Conservation (phyloP, 2,888 invertebrate species). For the Bruchidius siliquastri region DNA sequence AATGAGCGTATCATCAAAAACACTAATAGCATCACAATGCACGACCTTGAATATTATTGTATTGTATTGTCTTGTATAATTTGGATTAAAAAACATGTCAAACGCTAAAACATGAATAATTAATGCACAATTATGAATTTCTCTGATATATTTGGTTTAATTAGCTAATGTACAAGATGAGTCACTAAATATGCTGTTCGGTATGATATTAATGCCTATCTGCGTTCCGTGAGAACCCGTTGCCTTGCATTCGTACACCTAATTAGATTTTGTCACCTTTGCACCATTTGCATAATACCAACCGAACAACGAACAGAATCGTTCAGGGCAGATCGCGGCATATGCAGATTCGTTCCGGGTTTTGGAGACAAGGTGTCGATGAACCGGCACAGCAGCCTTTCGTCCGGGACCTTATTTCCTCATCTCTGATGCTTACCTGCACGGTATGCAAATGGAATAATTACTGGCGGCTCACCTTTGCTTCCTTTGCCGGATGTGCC, state of each 20-base stretch:
- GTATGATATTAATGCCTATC: neutral
- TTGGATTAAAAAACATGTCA: no score
- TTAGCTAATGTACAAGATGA: no score
- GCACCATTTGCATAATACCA: neutral
- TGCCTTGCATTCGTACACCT: neutral
- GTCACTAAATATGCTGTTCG: no score
- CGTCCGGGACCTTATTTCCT: neutral
- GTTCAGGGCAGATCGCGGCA: constrained; percentile 14
- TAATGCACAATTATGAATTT: no score
- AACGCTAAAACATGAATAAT: no score
- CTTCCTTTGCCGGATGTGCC: neutral
- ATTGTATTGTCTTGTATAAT: no score
- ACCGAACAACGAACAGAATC: neutral
- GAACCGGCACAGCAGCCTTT: neutral
- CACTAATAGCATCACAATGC: no score
- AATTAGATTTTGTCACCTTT: neutral
- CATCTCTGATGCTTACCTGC: constrained; percentile 28
- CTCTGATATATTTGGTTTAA: no score
- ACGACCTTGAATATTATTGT: no score
- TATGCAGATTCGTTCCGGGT: constrained; percentile 43
- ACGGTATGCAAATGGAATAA: constrained; percentile 41
- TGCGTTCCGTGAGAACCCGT: neutral
- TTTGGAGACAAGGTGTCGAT: neutral
- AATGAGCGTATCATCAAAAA: no score
- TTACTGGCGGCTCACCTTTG: neutral